Evolutionary conservation across 1,140 invertebrate genomes (phyloP), one percentile per base, ranked within the genome.

Genomic region (Eupeodes corollae): DNA sequence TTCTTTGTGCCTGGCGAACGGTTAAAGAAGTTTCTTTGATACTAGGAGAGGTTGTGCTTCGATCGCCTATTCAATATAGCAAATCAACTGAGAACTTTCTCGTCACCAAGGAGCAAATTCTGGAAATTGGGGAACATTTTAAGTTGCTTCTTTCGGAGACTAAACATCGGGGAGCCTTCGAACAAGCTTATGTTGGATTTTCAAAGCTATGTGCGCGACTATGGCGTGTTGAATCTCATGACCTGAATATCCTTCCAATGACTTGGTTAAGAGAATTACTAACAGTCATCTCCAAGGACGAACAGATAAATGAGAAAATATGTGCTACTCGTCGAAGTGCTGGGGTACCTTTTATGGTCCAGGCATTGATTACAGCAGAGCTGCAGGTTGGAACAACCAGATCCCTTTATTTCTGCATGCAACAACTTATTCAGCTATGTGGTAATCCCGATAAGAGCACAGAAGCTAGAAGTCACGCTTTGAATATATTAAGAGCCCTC

Each of bases 151-250:
- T 92, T 15, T 73, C 79, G 2, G 80, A 88, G 64, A 88, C 87
- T 0, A 91, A 91, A 68, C 93, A 98, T 69, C 75, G 91, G 52
- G 93, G 93, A 5, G 92, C 93, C 35, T 96, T 96, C 72, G 93
- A 98, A 67, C 87, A 96, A 70, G 88, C 88, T 6, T 91, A 91
- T 68, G 79, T 91, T 47, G 92, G 90, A 6, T 96, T 95, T 70
- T 79, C 76, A 15, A 78, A 80, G 56, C 69, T 94, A 32, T 83
- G 86, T 46, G 59, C 61, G 13, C 71, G 71, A 37, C 51, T 78
- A 33, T 78, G 71, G 72, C 73, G 70, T 8, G 73, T 70, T 53
- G 61, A 71, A 1, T 56, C 64, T 31, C 32, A 59, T n/a, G 55
- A 63, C 0, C 58, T 91, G 12, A 79, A 82, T 54, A 56, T 72